phyloP scores from a whole-genome alignment of 2,888 invertebrate genomes.

The Cephus sareptanus region DNA sequence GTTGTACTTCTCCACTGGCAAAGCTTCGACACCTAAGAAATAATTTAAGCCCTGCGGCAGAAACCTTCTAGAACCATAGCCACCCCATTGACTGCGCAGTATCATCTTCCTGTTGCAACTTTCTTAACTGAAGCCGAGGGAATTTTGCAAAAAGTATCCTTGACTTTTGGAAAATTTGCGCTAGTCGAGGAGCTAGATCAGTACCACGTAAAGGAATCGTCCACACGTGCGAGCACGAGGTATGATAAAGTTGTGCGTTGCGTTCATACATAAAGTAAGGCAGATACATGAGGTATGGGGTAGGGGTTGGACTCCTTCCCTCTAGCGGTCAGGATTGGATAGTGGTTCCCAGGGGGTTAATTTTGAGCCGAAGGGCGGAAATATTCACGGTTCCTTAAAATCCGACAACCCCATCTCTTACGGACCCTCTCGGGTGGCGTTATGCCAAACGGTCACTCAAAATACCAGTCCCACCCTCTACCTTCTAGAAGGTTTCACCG shows the following conservation, averaged over 20 bases:
- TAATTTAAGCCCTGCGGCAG: not conserved
- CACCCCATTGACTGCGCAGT: not conserved
- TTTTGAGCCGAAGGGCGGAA: constrained; percentile 54
- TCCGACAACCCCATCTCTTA: constrained; percentile 52
- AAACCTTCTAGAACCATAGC: not conserved
- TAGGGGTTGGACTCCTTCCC: constrained; percentile 23
- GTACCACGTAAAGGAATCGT: not conserved
- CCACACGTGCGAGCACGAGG: constrained; percentile 3
- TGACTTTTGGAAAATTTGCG: not conserved
- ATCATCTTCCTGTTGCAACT: not conserved
- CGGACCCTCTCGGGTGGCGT: constrained; percentile 55
- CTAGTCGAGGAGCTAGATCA: not conserved
- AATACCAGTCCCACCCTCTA: constrained; percentile 44
- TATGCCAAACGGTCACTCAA: constrained; percentile 61
- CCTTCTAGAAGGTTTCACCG: constrained; percentile 22
- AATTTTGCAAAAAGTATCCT: not conserved
- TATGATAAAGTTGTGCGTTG: constrained; percentile 44
- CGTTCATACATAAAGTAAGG: constrained; percentile 39
- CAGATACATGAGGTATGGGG: constrained; percentile 24
- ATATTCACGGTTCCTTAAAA: constrained; percentile 65
- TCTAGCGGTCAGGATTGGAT: constrained; percentile 38
- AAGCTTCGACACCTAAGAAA: not conserved
- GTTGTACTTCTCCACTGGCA: not conserved
- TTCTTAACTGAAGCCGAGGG: not conserved
- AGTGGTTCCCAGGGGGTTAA: constrained; percentile 59